Conservation (phyloP, 2,888 invertebrate genomes). For the Empis stercorea region DNA sequence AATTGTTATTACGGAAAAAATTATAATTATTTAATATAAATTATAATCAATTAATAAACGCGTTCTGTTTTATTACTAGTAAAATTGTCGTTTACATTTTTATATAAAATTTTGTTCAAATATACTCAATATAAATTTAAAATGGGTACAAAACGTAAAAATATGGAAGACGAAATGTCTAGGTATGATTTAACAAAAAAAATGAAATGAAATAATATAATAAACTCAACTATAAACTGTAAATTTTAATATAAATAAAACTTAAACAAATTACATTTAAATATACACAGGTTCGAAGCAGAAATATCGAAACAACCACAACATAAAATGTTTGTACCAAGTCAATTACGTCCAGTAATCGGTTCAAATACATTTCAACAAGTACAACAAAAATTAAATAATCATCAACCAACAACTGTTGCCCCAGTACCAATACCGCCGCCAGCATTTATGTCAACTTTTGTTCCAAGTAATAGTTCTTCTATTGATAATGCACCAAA, state of each 20-base stretch:
- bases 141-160: conserved; percentile 34
- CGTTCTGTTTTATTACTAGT: too few relatives aligned
- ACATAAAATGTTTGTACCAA: conserved; percentile 37
- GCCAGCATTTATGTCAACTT: conserved; percentile 33
- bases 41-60: too few relatives aligned
- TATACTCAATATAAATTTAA: not conserved
- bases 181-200: conserved; percentile 42
- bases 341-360: conserved; percentile 49
- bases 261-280: not conserved
- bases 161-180: conserved; percentile 88
- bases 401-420: conserved; percentile 27
- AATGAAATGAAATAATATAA: too few relatives aligned
- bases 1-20: too few relatives aligned
- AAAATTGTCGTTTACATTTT: too few relatives aligned
- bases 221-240: too few relatives aligned
- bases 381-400: conserved; percentile 53
- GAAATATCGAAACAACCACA: conserved; percentile 52
- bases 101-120: too few relatives aligned
- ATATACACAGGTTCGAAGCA: conserved; percentile 63
- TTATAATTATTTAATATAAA: too few relatives aligned
- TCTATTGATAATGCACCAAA: conserved; percentile 36
- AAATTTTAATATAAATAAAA: not conserved
- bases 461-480: conserved; percentile 23
- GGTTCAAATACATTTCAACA: conserved; percentile 59
- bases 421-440: conserved; percentile 29